These are phyloP conservation scores for Lasioglossum villosulum DNA, from an alignment of 2,888 invertebrate species.

Conservation along the genomic window DNA sequence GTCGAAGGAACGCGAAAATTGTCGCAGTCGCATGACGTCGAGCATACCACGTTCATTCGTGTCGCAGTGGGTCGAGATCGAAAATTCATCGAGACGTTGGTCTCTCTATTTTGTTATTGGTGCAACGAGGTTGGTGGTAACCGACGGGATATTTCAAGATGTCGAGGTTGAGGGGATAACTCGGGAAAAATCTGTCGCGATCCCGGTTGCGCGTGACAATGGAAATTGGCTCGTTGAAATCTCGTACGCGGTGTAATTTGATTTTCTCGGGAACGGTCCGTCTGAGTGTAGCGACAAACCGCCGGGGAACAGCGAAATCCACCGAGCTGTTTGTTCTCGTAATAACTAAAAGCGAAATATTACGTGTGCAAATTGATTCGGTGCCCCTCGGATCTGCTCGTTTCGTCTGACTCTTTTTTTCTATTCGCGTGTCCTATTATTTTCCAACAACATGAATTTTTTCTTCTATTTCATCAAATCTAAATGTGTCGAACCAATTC, in stretches of 20 bases:
- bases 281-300: background rate
- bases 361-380: background rate
- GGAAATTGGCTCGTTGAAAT: slow-evolving; percentile 11
- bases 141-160: background rate
- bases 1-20: too few species aligned
- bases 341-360: slow-evolving; percentile 2
- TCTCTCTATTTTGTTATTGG: background rate
- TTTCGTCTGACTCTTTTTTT: background rate
- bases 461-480: too few species aligned
- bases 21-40: background rate
- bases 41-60: background rate
- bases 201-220: background rate
- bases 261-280: slow-evolving; percentile 3
- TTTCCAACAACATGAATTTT: too few species aligned
- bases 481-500: too few species aligned
- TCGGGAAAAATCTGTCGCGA: background rate
- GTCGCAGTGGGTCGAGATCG: background rate
- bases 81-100: background rate
- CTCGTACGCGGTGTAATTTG: slow-evolving; percentile 7
- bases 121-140: background rate
- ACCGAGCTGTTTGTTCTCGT: slow-evolving; percentile 5
- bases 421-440: background rate
- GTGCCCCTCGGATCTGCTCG: background rate
- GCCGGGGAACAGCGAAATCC: slow-evolving; percentile 1
- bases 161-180: background rate